Evolutionary conservation across 2,113 vertebrate genomes (phyloP), one percentile per base, ranked within the genome.

Genomic region (Rissa tridactyla): DNA sequence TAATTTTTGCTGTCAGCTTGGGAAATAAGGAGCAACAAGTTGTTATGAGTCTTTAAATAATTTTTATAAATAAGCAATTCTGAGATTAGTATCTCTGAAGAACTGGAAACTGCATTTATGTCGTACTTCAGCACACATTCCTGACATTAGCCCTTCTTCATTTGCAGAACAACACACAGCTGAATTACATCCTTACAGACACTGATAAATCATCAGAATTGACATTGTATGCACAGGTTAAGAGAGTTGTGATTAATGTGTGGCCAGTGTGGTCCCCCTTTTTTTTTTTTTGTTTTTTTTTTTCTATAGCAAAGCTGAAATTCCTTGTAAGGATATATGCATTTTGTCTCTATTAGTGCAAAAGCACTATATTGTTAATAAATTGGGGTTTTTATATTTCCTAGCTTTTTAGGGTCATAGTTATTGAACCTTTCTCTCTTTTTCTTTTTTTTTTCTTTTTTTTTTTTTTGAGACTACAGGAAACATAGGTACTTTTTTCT

Each of bases 41-140:
- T 18, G 6, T 86, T 93, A 64, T 83, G 29, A 78, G 91, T 88
- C 62, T 88, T 89, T n/a, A 88, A 84, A 58, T 75, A 65, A 5
- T 77, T 91, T 83, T 92, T 71, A 86, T 92, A 81, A 91, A 91
- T 90, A 84, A 88, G 38, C 29, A 75, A 68, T 93, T 97, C 70
- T 10, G 15, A 76, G 66, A 71, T 64, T 86, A 90, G n/a, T 79
- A 49, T 91, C 27, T 55, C 52, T 64, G 34, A 94, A 93, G 32
- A 66, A 88, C 18, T 21, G 42, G 47, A 79, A 38, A 46, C 58
- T 86, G 17, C 44, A 29, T 65, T 80, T 88, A 34, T 69, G 21
- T 72, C 84, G 18, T 75, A 36, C 40, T 91, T 46, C n/a, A 1
- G 3, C 54, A 40, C 78, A 22, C 46, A 36, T 86, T 93, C 13